Conservation (phyloP, 2,888 invertebrate species). For the Sisyra nigra region DNA sequence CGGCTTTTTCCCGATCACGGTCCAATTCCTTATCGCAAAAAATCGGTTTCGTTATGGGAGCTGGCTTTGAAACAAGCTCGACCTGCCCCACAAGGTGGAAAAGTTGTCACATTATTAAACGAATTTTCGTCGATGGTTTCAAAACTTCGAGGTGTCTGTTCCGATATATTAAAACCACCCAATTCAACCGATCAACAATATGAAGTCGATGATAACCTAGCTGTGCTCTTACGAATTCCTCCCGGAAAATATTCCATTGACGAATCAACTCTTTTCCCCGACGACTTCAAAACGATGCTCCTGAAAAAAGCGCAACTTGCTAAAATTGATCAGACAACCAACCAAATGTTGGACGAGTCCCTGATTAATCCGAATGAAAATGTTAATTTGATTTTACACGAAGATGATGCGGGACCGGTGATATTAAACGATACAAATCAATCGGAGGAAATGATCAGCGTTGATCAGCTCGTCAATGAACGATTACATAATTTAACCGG, state of each 20-base stretch:
- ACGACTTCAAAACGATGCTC: no score
- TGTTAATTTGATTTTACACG: constrained; percentile 18
- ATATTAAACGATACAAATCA: constrained; percentile 23
- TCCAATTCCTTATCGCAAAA: constrained; percentile 17
- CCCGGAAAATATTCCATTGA: constrained; percentile 23
- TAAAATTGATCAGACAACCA: neutral
- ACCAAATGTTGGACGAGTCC: neutral
- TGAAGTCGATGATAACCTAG: constrained; percentile 21
- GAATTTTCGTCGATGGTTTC: constrained; percentile 22
- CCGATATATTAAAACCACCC: constrained; percentile 20
- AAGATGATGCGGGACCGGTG: constrained; percentile 16
- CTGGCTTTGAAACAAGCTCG: constrained; percentile 22
- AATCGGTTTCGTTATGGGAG: constrained; percentile 21
- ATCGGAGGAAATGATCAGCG: constrained; percentile 27
- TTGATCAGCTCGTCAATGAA: constrained; percentile 28
- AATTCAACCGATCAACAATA: constrained; percentile 17
- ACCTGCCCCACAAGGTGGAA: constrained; percentile 18
- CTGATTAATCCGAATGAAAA: constrained; percentile 7
- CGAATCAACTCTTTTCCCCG: constrained; percentile 2
- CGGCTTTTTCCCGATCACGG: constrained; percentile 44
- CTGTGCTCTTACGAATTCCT: constrained; percentile 20
- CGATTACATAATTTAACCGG: constrained; percentile 25
- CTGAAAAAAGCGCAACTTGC: neutral
- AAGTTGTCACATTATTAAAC: constrained; percentile 22
- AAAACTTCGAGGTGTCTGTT: constrained; percentile 21